Evolutionary conservation across 2,888 invertebrate genomes (phyloP).

Genomic region (Athetis lepigone): DNA sequence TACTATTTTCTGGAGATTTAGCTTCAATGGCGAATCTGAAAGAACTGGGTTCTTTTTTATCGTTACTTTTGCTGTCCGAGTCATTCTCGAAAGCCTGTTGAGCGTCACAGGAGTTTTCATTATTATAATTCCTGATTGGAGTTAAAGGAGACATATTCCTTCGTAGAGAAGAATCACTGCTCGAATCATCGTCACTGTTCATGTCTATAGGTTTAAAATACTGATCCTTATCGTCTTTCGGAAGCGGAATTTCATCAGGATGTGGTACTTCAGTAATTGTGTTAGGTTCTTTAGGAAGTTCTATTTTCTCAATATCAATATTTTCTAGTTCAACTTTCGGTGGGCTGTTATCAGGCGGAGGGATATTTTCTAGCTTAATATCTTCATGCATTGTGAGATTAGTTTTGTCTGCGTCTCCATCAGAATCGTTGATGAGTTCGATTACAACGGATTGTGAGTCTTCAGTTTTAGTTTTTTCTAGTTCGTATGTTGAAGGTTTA

Average conservation of each 20-base stretch:
- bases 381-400: conserved; percentile 79
- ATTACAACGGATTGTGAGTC: conserved; percentile 84
- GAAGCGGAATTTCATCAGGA: conserved; percentile 66
- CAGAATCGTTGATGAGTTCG: conserved; percentile 77
- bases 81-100: conserved; percentile 86
- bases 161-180: conserved; percentile 83
- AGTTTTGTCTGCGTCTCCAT: conserved; percentile 75
- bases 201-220: conserved; percentile 79
- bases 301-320: conserved; percentile 79
- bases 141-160: conserved; percentile 88
- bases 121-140: conserved; percentile 86
- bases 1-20: conserved; percentile 77
- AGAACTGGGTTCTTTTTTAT: conserved; percentile 79
- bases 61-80: conserved; percentile 73
- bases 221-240: conserved; percentile 78
- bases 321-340: conserved; percentile 78
- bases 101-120: conserved; percentile 87
- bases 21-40: conserved; percentile 85
- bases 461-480: conserved; percentile 46
- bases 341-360: conserved; percentile 80
- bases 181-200: conserved; percentile 82
- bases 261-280: conserved; percentile 70
- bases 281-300: conserved; percentile 78
- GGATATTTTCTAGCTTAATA: conserved; percentile 78
- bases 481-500: conserved; percentile 40